phyloP scores from a whole-genome alignment of 2,888 invertebrate species.

The Palloptera scutellata region DNA sequence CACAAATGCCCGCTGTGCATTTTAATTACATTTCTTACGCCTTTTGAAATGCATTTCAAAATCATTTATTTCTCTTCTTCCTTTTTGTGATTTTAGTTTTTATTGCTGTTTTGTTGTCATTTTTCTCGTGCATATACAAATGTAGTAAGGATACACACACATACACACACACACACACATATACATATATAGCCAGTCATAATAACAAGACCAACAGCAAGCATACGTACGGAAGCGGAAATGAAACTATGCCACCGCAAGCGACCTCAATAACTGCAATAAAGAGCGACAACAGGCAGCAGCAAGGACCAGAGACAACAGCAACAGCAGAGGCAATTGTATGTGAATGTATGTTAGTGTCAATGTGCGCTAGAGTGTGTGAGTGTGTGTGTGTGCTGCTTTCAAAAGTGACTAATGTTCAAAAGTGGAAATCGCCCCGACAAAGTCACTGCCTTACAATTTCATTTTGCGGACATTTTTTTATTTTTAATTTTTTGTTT shows the following conservation, averaged over 20 bases:
- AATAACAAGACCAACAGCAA: background rate
- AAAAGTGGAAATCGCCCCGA: background rate
- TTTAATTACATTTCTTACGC: too few species aligned
- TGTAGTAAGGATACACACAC: background rate
- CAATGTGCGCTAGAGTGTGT: too few species aligned
- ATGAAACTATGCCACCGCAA: constrained; percentile 4
- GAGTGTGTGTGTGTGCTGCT: background rate
- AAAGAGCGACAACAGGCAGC: background rate
- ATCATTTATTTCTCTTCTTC: too few species aligned
- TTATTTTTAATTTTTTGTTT: too few species aligned
- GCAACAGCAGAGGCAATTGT: background rate
- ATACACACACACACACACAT: background rate
- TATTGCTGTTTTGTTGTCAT: background rate
- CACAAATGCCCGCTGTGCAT: too few species aligned
- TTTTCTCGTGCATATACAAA: too few species aligned
- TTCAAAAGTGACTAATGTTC: constrained; percentile 1
- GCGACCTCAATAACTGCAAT: constrained; percentile 1
- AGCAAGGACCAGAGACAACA: background rate
- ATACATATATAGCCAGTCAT: constrained; percentile 7
- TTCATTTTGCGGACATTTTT: too few species aligned
- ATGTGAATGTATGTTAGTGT: background rate
- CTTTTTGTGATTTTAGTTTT: background rate
- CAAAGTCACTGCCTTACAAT: too few species aligned
- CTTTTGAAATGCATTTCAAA: too few species aligned
- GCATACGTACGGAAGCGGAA: background rate